Percentiles rank a stretch among this genome's conserved stretches.
Evolutionary conservation across 2,113 vertebrate genomes (phyloP).

Genomic region (Cygnus buccinator): DNA sequence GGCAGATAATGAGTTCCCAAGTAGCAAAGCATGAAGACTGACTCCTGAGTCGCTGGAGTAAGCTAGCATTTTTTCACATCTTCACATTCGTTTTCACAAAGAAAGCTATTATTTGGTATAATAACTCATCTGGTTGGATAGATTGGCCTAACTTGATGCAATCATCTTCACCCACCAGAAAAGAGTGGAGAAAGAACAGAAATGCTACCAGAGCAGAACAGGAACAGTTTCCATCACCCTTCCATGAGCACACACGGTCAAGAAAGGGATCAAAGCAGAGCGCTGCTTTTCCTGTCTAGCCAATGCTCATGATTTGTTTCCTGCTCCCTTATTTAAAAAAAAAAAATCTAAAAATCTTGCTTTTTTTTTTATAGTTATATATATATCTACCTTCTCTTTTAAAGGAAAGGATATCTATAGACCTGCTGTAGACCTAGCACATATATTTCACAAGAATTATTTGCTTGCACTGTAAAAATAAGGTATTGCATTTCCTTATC

Average conservation of each 20-base stretch:
- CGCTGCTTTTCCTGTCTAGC: background rate
- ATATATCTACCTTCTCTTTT: background rate
- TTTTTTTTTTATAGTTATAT: background rate
- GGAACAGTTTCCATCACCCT: background rate
- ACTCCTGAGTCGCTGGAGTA: background rate
- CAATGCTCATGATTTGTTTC: background rate
- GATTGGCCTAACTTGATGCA: background rate
- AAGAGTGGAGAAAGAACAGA: background rate
- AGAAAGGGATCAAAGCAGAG: background rate
- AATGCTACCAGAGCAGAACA: background rate
- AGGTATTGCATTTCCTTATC: background rate
- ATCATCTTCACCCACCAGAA: background rate
- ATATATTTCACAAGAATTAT: background rate
- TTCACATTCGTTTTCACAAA: background rate
- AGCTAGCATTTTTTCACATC: background rate
- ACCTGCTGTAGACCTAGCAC: too few relatives aligned
- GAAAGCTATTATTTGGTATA: background rate
- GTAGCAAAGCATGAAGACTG: background rate
- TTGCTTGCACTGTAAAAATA: background rate
- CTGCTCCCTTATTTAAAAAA: background rate
- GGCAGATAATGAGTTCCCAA: background rate
- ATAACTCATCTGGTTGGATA: background rate
- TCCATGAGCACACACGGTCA: rapidly evolving
- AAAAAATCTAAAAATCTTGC: too few relatives aligned
- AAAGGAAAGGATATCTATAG: background rate